Conservation (phyloP, 2,888 invertebrate genomes). For the Emmelina monodactyla region DNA sequence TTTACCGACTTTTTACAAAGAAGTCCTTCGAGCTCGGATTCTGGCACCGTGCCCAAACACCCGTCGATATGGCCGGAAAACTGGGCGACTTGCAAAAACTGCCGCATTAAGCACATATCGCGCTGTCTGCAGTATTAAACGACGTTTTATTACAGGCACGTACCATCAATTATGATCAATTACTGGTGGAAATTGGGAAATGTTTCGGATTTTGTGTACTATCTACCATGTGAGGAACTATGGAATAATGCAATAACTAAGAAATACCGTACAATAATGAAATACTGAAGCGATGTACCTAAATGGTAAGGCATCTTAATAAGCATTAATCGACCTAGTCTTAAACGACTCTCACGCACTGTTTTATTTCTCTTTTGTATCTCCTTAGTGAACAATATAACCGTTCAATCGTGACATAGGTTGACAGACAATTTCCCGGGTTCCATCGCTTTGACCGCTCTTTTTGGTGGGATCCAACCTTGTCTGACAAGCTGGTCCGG, state of each 20-base stretch:
- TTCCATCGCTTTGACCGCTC: slow-evolving; percentile 39
- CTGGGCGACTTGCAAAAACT: slow-evolving; percentile 29
- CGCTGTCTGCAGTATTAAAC: not conserved
- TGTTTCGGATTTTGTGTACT: too few species aligned
- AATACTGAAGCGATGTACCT: too few species aligned
- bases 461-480: slow-evolving; percentile 39
- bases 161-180: too few species aligned
- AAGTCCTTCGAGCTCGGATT: slow-evolving; percentile 14
- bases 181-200: too few species aligned
- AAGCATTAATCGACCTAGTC: too few species aligned
- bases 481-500: slow-evolving; percentile 46
- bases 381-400: slow-evolving; percentile 16
- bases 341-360: too few species aligned
- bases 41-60: slow-evolving; percentile 31
- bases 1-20: slow-evolving; percentile 11
- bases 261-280: too few species aligned
- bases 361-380: slow-evolving; percentile 18
- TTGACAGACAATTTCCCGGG: slow-evolving; percentile 60
- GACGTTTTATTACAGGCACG: too few species aligned
- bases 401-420: slow-evolving; percentile 36
- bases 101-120: slow-evolving; percentile 20
- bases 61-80: slow-evolving; percentile 26
- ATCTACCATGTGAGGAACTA: too few species aligned
- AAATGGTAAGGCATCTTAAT: too few species aligned
- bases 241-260: too few species aligned